Conservation (phyloP, 2,113 vertebrate species). For the Pterophyllum scalare region DNA sequence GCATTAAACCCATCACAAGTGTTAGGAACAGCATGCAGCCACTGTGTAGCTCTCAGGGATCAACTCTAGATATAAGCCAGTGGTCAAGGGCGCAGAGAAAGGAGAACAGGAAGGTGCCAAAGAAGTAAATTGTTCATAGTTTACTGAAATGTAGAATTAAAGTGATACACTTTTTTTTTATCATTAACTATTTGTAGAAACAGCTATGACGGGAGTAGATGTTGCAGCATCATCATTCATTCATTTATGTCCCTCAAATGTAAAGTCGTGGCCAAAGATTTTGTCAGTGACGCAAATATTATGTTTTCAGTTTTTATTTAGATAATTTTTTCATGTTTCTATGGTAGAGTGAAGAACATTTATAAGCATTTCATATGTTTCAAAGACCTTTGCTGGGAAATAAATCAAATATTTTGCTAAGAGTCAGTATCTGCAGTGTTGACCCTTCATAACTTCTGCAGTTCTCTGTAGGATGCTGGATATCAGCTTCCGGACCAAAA, state of each 20-base stretch:
- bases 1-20: background rate
- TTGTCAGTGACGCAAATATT: rapidly evolving
- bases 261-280: background rate
- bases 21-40: background rate
- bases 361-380: background rate
- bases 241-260: rapidly evolving
- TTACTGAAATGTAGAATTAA: background rate
- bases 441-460: background rate
- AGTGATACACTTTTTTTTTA: background rate
- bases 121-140: background rate
- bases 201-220: rapidly evolving
- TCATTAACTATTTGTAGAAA: background rate
- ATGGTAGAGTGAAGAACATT: background rate
- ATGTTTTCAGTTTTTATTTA: background rate
- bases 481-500: background rate
- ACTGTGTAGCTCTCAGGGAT: background rate
- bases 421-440: background rate
- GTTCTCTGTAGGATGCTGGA: rapidly evolving
- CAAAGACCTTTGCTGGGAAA: no score
- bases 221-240: rapidly evolving
- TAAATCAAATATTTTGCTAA: no score
- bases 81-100: background rate
- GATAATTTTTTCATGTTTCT: background rate
- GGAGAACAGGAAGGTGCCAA: background rate
- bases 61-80: background rate